phyloP scores from a whole-genome alignment of 2,797 vertebrate genomes.

The Diplodus puntazzo region DNA sequence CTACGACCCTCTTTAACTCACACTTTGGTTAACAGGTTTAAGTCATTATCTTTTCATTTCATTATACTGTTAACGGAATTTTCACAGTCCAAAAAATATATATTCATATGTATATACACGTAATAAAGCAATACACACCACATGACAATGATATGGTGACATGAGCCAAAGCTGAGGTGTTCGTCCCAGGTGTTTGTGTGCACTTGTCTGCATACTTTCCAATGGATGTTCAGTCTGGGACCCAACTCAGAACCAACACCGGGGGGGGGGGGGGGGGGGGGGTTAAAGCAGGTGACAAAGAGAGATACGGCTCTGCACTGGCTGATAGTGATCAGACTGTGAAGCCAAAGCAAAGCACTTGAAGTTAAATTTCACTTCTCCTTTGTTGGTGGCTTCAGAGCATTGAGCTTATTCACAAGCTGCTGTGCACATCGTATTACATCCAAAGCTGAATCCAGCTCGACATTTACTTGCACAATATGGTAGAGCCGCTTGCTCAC shows the following conservation, averaged over 20 bases:
- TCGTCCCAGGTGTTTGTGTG: constrained; percentile 14
- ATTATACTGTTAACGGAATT: constrained; percentile 40
- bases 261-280: neutral
- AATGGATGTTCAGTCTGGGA: constrained; percentile 20
- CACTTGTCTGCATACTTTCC: constrained; percentile 27
- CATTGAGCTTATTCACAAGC: constrained; percentile 33
- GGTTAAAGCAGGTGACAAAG: constrained; percentile 35
- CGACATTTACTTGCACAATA: constrained; percentile 35
- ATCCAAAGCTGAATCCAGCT: constrained; percentile 38
- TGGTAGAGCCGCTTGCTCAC: constrained; percentile 15
- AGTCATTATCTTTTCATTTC: constrained; percentile 33
- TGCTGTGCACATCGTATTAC: constrained; percentile 17
- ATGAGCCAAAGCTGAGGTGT: constrained; percentile 38
- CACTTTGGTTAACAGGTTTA: constrained; percentile 38
- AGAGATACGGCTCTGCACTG: constrained; percentile 33
- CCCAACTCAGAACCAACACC: constrained; percentile 15
- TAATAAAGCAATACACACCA: constrained; percentile 47
- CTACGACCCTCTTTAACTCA: neutral
- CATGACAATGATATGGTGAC: constrained; percentile 38
- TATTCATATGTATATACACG: constrained; percentile 40
- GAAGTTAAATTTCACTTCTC: constrained; percentile 23
- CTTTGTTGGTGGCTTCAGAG: constrained; percentile 31
- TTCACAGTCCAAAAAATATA: constrained; percentile 58
- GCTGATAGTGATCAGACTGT: constrained; percentile 32
- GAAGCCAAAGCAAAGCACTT: constrained; percentile 39